These are phyloP conservation scores for Pecten maximus DNA, from an alignment of 2,888 invertebrate genomes.

Conservation along the genomic window DNA sequence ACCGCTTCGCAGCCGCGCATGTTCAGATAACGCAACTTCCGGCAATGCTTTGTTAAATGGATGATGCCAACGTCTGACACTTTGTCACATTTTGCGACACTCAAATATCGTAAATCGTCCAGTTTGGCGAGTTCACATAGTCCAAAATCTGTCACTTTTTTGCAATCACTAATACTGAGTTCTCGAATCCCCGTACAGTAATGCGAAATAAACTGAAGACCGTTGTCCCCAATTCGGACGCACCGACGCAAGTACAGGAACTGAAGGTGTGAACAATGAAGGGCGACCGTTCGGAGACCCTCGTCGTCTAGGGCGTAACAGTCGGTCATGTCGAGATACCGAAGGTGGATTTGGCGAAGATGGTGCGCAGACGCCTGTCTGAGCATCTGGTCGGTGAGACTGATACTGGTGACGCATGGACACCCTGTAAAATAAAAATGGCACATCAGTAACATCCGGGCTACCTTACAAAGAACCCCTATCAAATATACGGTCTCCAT, in stretches of 20 bases:
- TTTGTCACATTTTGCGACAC: constrained; percentile 96
- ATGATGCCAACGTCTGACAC: constrained; percentile 92
- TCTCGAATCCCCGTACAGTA: constrained; percentile 93
- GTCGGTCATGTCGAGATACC: constrained; percentile 95
- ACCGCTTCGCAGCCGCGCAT: constrained; percentile 96
- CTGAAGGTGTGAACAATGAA: constrained; percentile 93
- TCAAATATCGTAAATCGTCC: constrained; percentile 93
- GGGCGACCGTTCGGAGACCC: constrained; percentile 91
- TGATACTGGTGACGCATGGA: constrained; percentile 90
- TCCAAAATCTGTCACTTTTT: constrained; percentile 93
- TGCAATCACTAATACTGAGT: constrained; percentile 92
- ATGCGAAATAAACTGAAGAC: constrained; percentile 94
- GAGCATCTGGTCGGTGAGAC: constrained; percentile 80
- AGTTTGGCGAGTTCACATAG: constrained; percentile 93
- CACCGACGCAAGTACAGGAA: constrained; percentile 94
- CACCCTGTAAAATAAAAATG: constrained; percentile 85
- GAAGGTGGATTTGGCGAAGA: constrained; percentile 87
- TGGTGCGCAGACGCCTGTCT: constrained; percentile 77
- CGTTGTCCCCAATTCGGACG: constrained; percentile 94
- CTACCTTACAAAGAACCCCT: neutral
- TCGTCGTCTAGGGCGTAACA: constrained; percentile 92
- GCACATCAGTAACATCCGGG: neutral
- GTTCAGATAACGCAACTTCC: constrained; percentile 92
- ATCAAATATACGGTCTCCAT: too few species aligned
- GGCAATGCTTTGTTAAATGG: constrained; percentile 93